Evolutionary conservation across 2,888 invertebrate species (phyloP), one percentile per base, ranked within the genome.

Genomic region (Drosophila picticornis): DNA sequence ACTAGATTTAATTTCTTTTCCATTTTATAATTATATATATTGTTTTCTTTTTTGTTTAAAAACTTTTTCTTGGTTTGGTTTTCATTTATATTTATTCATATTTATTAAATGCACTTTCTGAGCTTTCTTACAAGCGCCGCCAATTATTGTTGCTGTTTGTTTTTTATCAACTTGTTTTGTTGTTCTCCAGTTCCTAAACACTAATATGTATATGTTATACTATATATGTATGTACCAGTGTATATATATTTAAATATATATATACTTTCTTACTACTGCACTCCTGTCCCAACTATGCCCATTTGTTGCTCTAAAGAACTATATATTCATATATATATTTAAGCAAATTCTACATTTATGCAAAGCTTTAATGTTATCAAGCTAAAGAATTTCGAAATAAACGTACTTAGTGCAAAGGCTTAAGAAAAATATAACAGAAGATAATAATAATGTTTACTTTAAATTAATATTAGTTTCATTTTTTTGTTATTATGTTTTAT

Each of bases 101-200:
- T 82, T 79, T 86, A 83, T 90, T 91, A 91, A 91, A 91, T 91
- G 91, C 91, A 91, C 91, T 91, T 91, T 91, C 91, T 92, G 91
- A 91, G 91, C 92, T 90, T 91, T 80, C 84, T 84, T 87, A 90
- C 92, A 92, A 92, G 92, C 92, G 92, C 93, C 86, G 92, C 93
- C 92, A 92, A 92, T 92, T 92, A 92, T 92, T 92, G 92, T 92
- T 92, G 87, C 92, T 91, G 83, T 75, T 88, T 80, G 43, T 64
- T 80, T 67, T 76, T 55, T 57, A 63, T 68, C 70, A 71, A 60
- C 50, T 72, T 58, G 52, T 46, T 57, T 64, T 65, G 65, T 57
- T 75, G 62, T 64, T 77, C 61, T 72, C 73, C 68, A 66, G 65
- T 74, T 66, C 70, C 73, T 77, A 69, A 56, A 38, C 56, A 13